Conservation (phyloP, 2,888 invertebrate species). For the Stenichneumon culpator region DNA sequence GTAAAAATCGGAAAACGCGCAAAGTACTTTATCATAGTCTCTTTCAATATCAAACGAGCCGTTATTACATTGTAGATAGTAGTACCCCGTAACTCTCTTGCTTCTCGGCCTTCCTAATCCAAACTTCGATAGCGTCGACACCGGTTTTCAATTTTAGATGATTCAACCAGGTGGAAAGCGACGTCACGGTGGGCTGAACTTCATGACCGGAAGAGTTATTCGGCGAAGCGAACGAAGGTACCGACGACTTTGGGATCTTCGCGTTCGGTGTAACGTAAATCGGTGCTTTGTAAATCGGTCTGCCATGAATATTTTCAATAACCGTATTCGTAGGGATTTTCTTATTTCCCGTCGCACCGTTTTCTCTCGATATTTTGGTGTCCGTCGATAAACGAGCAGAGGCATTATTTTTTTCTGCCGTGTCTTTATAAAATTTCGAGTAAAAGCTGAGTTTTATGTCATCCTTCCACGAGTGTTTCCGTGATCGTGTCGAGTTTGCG, state of each 20-base stretch:
- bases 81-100: conserved; percentile 66
- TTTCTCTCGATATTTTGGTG: conserved; percentile 1
- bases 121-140: conserved; percentile 73
- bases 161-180: conserved; percentile 72
- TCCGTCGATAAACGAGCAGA: neutral
- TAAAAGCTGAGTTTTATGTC: conserved; percentile 43
- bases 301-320: conserved; percentile 9
- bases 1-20: neutral
- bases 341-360: neutral
- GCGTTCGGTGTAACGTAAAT: conserved; percentile 39
- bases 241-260: conserved; percentile 9
- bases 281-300: conserved; percentile 39
- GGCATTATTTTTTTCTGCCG: conserved; percentile 21
- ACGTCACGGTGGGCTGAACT: conserved; percentile 56
- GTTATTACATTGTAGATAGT: neutral
- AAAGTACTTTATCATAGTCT: neutral
- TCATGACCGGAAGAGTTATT: conserved; percentile 34
- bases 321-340: conserved; percentile 13
- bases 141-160: conserved; percentile 74
- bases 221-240: conserved; percentile 14
- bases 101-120: conserved; percentile 73
- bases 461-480: conserved; percentile 46
- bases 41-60: neutral
- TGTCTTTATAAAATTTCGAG: conserved; percentile 40
- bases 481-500: neutral